Percentiles rank a stretch among this genome's conserved stretches.
Evolutionary conservation across 2,797 vertebrate species (phyloP).

Genomic region (Sebastes baramenuke): DNA sequence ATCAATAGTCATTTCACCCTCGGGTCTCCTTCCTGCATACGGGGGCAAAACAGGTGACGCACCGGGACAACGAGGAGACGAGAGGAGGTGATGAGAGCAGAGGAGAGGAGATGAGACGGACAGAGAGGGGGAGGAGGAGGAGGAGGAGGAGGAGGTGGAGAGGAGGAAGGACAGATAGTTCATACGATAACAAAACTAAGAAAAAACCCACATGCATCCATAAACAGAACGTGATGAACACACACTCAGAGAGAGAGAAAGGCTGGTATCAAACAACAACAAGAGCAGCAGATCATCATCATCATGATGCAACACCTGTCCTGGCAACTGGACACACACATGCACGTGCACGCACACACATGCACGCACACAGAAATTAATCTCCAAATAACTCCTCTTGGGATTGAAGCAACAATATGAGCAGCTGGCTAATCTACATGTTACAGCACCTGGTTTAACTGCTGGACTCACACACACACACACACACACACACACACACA

Average conservation of each 20-base stretch:
- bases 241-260: background rate
- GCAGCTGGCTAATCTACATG: slow-evolving; percentile 49
- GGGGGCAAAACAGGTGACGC: slow-evolving; percentile 62
- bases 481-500: background rate
- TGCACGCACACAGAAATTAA: slow-evolving; percentile 32
- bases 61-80: slow-evolving; percentile 34
- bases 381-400: slow-evolving; percentile 51
- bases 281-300: slow-evolving; percentile 12
- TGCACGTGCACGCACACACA: slow-evolving; percentile 10
- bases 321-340: slow-evolving; percentile 32
- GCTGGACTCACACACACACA: background rate
- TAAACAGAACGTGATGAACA: background rate
- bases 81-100: background rate
- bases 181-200: background rate
- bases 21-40: slow-evolving; percentile 47
- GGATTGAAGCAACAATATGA: slow-evolving; percentile 46
- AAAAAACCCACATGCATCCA: slow-evolving; percentile 4
- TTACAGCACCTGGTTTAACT: slow-evolving; percentile 29
- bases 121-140: background rate
- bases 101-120: background rate
- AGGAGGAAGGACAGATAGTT: background rate
- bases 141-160: background rate
- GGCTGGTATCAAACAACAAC: background rate
- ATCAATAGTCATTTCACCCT: slow-evolving; percentile 79
- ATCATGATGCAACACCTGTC: slow-evolving; percentile 33